A percentile compares a stretch with the other conserved stretches of the same genome.
These are phyloP conservation scores for Helicoverpa assulta DNA, from an alignment of 2,888 invertebrate genomes.

Conservation along the genomic window DNA sequence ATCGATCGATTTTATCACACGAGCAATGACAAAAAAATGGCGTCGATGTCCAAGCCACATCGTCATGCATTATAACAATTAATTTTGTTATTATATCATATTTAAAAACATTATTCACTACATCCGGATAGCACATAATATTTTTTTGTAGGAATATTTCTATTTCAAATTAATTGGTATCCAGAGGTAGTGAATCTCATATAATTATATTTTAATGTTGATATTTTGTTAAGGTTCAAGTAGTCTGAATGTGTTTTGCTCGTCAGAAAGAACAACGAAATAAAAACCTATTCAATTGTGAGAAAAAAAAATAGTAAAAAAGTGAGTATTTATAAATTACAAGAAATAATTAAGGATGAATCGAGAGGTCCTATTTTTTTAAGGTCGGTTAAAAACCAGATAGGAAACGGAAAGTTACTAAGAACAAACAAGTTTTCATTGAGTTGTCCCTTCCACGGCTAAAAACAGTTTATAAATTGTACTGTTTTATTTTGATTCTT, in stretches of 20 bases:
- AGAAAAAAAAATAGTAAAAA: too few species aligned
- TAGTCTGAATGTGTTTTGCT: neutral
- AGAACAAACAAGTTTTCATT: neutral
- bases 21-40: too few species aligned
- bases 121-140: neutral
- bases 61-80: constrained; percentile 52
- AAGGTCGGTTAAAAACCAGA: too few species aligned
- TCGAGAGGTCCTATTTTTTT: too few species aligned
- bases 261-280: neutral
- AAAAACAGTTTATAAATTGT: neutral
- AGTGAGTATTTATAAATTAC: too few species aligned
- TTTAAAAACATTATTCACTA: neutral
- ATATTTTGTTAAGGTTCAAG: constrained; percentile 13
- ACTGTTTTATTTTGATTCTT: neutral
- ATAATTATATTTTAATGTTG: constrained; percentile 1
- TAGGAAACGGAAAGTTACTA: too few species aligned
- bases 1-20: too few species aligned
- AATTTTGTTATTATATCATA: constrained; percentile 17
- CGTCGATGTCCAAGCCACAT: constrained; percentile 56
- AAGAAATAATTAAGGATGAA: too few species aligned
- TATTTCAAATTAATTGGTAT: neutral
- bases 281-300: too few species aligned
- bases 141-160: too few species aligned
- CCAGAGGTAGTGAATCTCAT: neutral
- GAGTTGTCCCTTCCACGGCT: neutral